These are phyloP conservation scores for Rhinoderma darwinii DNA, from an alignment of 2,113 vertebrate genomes.

Conservation along the genomic window DNA sequence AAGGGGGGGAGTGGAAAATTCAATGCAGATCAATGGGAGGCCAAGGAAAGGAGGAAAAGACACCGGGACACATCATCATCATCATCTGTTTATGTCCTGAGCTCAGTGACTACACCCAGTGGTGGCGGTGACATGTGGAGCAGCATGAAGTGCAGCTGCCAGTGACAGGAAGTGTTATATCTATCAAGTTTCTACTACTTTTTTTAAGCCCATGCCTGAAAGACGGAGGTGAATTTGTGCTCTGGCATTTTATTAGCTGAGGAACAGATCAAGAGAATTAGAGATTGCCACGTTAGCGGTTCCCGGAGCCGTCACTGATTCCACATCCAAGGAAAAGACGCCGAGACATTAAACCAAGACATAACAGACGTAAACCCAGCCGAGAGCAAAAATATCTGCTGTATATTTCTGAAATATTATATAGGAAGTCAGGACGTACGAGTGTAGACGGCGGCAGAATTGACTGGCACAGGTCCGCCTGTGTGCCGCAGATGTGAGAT, in stretches of 20 bases:
- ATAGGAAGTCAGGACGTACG: too few relatives aligned
- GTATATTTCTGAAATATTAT: too few relatives aligned
- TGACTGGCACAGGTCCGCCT: too few relatives aligned
- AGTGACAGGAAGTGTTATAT: background rate
- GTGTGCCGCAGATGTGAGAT: too few relatives aligned
- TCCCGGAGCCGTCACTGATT: background rate
- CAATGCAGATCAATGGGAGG: too few relatives aligned
- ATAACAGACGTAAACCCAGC: background rate
- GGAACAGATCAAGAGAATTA: slow-evolving; percentile 39
- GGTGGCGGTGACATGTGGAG: background rate
- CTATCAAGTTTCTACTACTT: slow-evolving; percentile 22
- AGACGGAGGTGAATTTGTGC: background rate
- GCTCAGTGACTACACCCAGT: background rate
- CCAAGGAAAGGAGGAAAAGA: too few relatives aligned
- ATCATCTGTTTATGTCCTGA: too few relatives aligned
- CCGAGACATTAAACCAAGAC: background rate
- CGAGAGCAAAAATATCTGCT: background rate
- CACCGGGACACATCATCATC: too few relatives aligned
- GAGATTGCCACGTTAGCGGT: background rate
- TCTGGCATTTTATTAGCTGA: slow-evolving; percentile 10
- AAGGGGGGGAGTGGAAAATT: too few relatives aligned
- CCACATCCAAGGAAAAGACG: background rate
- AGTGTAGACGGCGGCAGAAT: too few relatives aligned
- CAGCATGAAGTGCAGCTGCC: background rate
- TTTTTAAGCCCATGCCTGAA: slow-evolving; percentile 16